These are phyloP conservation scores for Myrmecobius fasciatus DNA, from an alignment of 2,113 vertebrate species.

Conservation along the genomic window DNA sequence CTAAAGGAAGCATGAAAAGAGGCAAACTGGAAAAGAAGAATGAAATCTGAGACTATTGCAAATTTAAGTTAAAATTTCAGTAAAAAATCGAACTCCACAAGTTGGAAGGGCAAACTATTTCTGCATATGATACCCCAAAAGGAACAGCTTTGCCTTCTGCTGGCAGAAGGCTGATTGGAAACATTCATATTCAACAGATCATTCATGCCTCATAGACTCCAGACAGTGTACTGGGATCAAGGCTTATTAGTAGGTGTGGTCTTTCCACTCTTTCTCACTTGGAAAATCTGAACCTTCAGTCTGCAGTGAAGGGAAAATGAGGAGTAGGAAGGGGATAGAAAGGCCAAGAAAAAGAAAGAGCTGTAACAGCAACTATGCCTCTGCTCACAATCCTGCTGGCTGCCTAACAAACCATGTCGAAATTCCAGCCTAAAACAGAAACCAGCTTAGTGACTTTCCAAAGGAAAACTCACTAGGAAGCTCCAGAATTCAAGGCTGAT, in stretches of 20 bases:
- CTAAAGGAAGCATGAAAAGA: background rate
- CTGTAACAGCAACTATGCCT: conserved; percentile 58
- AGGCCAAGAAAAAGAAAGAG: conserved; percentile 55
- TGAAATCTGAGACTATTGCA: background rate
- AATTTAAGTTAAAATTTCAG: background rate
- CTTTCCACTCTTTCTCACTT: conserved; percentile 70
- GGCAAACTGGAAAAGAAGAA: background rate
- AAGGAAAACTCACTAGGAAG: conserved; percentile 78
- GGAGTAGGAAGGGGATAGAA: background rate
- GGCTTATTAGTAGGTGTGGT: background rate
- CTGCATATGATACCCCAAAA: background rate
- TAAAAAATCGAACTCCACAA: background rate
- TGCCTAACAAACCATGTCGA: conserved; percentile 68
- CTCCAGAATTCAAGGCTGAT: conserved; percentile 61
- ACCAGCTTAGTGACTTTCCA: conserved; percentile 68
- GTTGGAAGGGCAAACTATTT: background rate
- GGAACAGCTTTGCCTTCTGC: background rate
- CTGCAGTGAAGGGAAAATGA: conserved; percentile 32
- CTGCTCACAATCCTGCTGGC: conserved; percentile 74
- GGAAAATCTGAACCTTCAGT: conserved; percentile 78
- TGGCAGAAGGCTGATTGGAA: conserved; percentile 6
- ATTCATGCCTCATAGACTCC: background rate
- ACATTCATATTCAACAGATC: conserved; percentile 22
- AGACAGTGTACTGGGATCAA: conserved; percentile 54
- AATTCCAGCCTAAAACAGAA: conserved; percentile 80